phyloP scores from a whole-genome alignment of 2,888 invertebrate species.

The Drosophila mettleri region DNA sequence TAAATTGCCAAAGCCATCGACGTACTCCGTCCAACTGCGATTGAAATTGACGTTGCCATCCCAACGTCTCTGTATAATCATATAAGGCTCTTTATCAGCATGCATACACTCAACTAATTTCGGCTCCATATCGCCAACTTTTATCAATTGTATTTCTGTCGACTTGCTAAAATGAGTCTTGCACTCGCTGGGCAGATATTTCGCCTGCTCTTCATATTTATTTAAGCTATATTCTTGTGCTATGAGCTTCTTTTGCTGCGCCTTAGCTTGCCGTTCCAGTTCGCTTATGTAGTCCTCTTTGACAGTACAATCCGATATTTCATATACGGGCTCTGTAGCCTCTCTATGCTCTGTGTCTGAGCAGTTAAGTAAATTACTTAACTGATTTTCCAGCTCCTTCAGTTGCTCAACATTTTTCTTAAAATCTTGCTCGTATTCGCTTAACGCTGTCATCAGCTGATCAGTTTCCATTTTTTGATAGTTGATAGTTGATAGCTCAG shows the following conservation, averaged over 20 bases:
- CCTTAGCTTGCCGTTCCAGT: background rate
- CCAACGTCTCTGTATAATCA: conserved; percentile 10
- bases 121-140: background rate
- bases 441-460: background rate
- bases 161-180: background rate
- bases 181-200: conserved; percentile 5
- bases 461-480: background rate
- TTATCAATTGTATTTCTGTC: conserved; percentile 5
- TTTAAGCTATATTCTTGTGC: background rate
- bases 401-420: background rate
- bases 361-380: background rate
- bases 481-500: background rate
- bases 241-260: background rate
- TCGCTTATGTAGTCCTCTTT: background rate
- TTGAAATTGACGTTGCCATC: conserved; percentile 16
- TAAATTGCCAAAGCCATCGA: conserved; percentile 10
- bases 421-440: background rate
- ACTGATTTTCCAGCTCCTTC: background rate
- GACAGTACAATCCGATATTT: background rate
- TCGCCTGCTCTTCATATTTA: background rate
- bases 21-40: conserved; percentile 21
- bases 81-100: background rate
- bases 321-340: background rate
- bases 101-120: background rate
- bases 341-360: background rate